Percentiles rank a stretch among this genome's conserved stretches.
Evolutionary conservation across 2,113 vertebrate species (phyloP).

Genomic region (Shinisaurus crocodilurus): DNA sequence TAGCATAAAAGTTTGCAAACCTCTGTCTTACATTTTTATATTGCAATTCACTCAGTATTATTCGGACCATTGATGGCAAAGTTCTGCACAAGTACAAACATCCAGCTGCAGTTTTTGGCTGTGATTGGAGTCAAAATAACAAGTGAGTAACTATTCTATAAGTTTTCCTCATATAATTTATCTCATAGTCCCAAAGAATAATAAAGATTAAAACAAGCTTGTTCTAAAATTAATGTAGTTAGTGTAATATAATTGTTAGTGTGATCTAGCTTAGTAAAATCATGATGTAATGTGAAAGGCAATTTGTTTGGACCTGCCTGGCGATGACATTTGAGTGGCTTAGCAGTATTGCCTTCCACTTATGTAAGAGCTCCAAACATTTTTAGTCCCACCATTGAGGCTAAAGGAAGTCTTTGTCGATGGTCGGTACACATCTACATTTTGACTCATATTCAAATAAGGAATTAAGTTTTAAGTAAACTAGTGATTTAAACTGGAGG

Average conservation of each 20-base stretch:
- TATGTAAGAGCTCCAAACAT: neutral
- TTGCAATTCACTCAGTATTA: conserved; percentile 83
- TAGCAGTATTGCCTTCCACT: neutral
- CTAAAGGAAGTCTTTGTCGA: neutral
- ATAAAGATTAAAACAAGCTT: neutral
- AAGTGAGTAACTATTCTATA: conserved; percentile 83
- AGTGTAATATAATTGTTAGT: neutral
- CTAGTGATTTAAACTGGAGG: neutral
- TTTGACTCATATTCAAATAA: neutral
- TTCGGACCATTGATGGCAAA: conserved; percentile 93
- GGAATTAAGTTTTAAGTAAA: neutral
- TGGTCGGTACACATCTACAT: neutral
- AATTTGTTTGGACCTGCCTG: neutral
- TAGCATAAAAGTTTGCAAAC: neutral
- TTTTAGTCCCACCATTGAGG: neutral
- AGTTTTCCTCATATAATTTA: neutral
- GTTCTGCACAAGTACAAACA: conserved; percentile 96
- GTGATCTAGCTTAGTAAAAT: neutral
- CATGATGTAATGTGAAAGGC: neutral
- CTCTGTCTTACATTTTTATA: conserved; percentile 20
- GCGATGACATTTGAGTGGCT: neutral
- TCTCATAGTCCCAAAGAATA: conserved; percentile 11
- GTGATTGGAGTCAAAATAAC: conserved; percentile 99
- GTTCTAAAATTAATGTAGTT: conserved; percentile 3
- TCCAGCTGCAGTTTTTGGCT: conserved; percentile 95